These are phyloP conservation scores for Drosophila tanythrix DNA, from an alignment of 2,888 invertebrate genomes.

Conservation along the genomic window DNA sequence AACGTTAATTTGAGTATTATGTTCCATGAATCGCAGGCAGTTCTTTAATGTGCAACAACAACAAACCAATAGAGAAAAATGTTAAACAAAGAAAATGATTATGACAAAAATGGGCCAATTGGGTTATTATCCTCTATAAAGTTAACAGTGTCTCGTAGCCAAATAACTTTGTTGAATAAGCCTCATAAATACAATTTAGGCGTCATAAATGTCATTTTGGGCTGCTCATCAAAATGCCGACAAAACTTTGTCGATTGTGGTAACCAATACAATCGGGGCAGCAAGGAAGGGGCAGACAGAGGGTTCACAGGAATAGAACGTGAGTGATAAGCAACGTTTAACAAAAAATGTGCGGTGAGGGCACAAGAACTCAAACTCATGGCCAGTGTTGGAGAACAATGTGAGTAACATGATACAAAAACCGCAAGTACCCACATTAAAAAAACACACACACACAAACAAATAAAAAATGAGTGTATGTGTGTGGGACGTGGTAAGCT, in stretches of 20 bases:
- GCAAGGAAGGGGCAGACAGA: neutral
- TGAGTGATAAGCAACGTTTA: slow-evolving; percentile 60
- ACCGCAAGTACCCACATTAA: slow-evolving; percentile 47
- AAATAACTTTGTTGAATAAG: slow-evolving; percentile 44
- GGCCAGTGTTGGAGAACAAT: slow-evolving; percentile 43
- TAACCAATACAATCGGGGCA: neutral
- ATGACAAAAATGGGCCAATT: neutral
- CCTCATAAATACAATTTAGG: slow-evolving; percentile 66
- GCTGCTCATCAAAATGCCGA: slow-evolving; percentile 7
- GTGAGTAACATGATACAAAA: slow-evolving; percentile 49
- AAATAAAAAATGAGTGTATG: neutral
- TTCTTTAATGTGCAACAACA: neutral
- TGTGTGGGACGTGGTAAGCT: slow-evolving; percentile 16
- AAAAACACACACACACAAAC: slow-evolving; percentile 1
- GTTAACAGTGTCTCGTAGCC: slow-evolving; percentile 4
- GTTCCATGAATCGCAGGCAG: neutral
- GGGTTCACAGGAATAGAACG: slow-evolving; percentile 1
- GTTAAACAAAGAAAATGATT: neutral
- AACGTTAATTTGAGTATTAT: neutral
- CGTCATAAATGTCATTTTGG: slow-evolving; percentile 66
- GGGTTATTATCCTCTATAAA: neutral
- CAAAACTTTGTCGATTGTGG: slow-evolving; percentile 8
- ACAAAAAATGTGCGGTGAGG: slow-evolving; percentile 50
- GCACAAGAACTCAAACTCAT: slow-evolving; percentile 46
- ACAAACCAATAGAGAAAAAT: neutral